phyloP scores from a whole-genome alignment of 2,113 vertebrate species.

The Gnathonemus longibarbis region DNA sequence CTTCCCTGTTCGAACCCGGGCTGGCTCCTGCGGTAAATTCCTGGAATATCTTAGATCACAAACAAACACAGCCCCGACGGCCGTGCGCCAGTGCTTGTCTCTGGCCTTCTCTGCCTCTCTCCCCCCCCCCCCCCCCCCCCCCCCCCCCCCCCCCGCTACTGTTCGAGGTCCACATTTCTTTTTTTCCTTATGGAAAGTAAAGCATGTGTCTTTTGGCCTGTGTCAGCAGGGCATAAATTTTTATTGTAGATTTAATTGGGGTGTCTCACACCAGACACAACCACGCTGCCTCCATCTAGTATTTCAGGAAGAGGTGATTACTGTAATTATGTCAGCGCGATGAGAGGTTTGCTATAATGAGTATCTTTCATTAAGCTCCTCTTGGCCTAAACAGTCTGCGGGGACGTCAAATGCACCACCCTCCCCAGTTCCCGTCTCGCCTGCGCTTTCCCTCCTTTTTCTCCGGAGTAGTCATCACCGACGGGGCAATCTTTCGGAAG shows the following conservation, averaged over 20 bases:
- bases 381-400: slow-evolving; percentile 36
- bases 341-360: slow-evolving; percentile 48
- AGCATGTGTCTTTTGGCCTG: slow-evolving; percentile 25
- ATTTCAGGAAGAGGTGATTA: slow-evolving; percentile 57
- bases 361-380: slow-evolving; percentile 51
- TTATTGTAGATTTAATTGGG: slow-evolving; percentile 56
- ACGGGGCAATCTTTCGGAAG: neutral
- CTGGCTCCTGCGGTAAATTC: slow-evolving; percentile 63
- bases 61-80: slow-evolving; percentile 52
- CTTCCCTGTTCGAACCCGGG: slow-evolving; percentile 41
- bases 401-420: slow-evolving; percentile 24
- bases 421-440: neutral
- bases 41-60: slow-evolving; percentile 63
- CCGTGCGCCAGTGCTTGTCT: slow-evolving; percentile 22
- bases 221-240: slow-evolving; percentile 48
- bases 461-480: neutral
- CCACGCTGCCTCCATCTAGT: slow-evolving; percentile 48
- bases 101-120: neutral
- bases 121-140: neutral
- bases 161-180: slow-evolving; percentile 33
- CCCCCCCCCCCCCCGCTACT: slow-evolving; percentile 18
- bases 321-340: slow-evolving; percentile 54
- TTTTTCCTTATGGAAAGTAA: neutral
- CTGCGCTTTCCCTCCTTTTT: neutral
- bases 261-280: slow-evolving; percentile 48